Evolutionary conservation across 2,797 vertebrate species (phyloP), one percentile per base, ranked within the genome.

Genomic region (Pogonophryne albipinna): DNA sequence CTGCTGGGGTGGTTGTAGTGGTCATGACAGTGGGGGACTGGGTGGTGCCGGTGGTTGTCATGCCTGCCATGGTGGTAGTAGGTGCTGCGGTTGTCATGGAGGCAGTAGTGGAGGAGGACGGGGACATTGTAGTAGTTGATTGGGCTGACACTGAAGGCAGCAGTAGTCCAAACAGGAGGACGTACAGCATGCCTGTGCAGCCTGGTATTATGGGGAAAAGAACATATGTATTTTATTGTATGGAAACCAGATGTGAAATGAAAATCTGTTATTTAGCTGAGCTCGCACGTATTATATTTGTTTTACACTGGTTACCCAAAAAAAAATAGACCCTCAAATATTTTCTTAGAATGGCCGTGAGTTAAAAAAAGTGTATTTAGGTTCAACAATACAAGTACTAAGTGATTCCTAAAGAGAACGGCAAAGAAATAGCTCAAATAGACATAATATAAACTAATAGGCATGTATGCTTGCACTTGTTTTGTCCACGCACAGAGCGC

Each of bases 141-240:
- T 85, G n/a, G 20, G 76, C 80, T 16, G 79, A 87, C 55, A 81
- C 72, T 78, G 70, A 83, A 55, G 67, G 63, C 49, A 93, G 72
- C 66, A 91, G 84, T 16, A 89, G 73, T 86, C 93, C 90, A 47
- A 93, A 50, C 4, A 93, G 74, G 50, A 93, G 42, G 52, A 90
- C 67, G 63, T 51, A 53, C 68, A 92, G 52, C 64, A 85, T 66
- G 45, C 83, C 90, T 90, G 68, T 51, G 67, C 66, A 79, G 53
- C 62, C 55, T 78, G 15, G 19, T 6, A 83, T 74, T 61, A 59
- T 27, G 13, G 65, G 27, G 34, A 67, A 78, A 76, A 10, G 12
- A 59, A 75, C 49, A 61, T 6, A 34, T 23, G 14, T 51, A 34
- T 71, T 59, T 80, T 41, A 62, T 10, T 66, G 14, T 13, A 49